Base-by-base conservation (phyloP, 2,797 vertebrate genomes). In the Gadopsis marmoratus region DNA sequence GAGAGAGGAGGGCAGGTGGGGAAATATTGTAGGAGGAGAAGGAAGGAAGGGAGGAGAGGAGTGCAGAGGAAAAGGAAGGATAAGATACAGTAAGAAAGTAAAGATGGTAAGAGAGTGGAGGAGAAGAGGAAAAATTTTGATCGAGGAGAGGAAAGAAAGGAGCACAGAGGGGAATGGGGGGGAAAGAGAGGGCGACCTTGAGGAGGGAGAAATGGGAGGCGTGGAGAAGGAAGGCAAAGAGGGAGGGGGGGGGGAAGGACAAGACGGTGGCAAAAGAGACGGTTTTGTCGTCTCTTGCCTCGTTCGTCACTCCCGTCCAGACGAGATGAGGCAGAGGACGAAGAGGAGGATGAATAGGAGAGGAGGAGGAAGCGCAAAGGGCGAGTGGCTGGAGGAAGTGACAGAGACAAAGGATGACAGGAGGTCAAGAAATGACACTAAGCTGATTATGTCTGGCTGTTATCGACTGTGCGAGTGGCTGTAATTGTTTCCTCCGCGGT, bases 381-480 rank as follows among this genome's bases (percentile, higher is more conserved):
- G 75, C 1, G 29, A 83, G 54, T n/a, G 39, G 51, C 66, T 13
- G 39, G 56, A 61, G 75, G 80, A 74, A 87, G 63, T 59, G 56
- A 67, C 45, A 74, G 29, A 73, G 67, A 71, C 54, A 61, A 70
- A 71, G 55, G 72, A 82, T 77, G 77, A 89, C 63, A 66, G 59
- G 68, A 84, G 76, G 82, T 89, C 64, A 56, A 58, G 70, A 85
- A 83, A 68, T 35, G 64, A 79, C 81, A 71, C 81, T 85, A 89
- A 90, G 86, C 88, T 87, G 86, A 92, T 92, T 90, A 89, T 78
- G 78, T 88, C 64, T 84, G 66, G 29, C 58, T 82, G 88, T 83
- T 86, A 91, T 90, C 66, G 80, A 89, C 86, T 77, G 86, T 76
- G 84, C 89, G 90, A 91, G 89, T 82, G 89, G 74, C 74, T 86